A percentile compares a stretch with the other conserved stretches of the same genome.
Conservation (phyloP, 2,797 vertebrate genomes). For the Brotogeris chrysoptera region DNA sequence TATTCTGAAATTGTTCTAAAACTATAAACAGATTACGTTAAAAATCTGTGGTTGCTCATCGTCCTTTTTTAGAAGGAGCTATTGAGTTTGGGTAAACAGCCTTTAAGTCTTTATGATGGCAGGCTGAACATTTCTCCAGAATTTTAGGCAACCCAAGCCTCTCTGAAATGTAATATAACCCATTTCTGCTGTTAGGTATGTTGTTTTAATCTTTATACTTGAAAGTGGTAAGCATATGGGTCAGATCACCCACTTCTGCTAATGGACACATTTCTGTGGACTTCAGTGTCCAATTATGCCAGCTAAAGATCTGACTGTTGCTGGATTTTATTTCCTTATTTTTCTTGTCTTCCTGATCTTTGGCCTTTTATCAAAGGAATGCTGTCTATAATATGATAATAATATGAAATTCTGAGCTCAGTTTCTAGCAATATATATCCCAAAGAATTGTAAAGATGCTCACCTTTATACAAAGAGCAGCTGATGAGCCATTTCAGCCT, state of each 20-base stretch:
- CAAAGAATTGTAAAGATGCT: conserved; percentile 1
- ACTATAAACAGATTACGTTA: conserved; percentile 65
- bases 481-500: background rate
- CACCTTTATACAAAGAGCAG: background rate
- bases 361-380: conserved; percentile 55
- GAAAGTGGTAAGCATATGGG: conserved; percentile 50
- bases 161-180: conserved; percentile 20
- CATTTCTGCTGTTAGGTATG: conserved; percentile 35
- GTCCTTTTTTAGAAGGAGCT: conserved; percentile 51
- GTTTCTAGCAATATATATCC: background rate
- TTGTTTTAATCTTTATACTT: conserved; percentile 58
- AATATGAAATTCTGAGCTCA: conserved; percentile 19
- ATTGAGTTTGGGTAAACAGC: conserved; percentile 53
- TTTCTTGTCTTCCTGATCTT: conserved; percentile 51
- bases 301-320: conserved; percentile 25
- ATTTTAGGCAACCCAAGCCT: background rate
- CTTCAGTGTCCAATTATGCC: conserved; percentile 53
- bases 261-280: conserved; percentile 38
- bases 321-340: conserved; percentile 64
- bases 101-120: conserved; percentile 37
- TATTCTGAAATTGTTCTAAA: conserved; percentile 64
- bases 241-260: conserved; percentile 54
- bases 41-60: conserved; percentile 60
- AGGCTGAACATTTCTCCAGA: background rate
- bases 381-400: conserved; percentile 35